These are phyloP conservation scores for Lasioglossum morio DNA, from an alignment of 2,888 invertebrate species.

Conservation along the genomic window DNA sequence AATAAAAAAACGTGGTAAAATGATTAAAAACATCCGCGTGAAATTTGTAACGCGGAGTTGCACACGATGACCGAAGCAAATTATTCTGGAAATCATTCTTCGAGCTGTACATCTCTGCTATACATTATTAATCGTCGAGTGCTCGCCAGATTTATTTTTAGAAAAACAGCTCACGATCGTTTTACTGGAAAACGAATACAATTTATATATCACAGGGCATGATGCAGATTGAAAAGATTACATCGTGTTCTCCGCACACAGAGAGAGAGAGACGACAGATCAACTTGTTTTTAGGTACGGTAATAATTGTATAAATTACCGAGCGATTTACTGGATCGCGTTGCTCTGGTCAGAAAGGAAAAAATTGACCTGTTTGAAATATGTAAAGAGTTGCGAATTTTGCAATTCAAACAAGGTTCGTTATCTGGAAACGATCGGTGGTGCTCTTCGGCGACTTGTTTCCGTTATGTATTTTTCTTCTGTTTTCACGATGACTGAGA, in stretches of 20 bases:
- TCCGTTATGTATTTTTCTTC: not conserved
- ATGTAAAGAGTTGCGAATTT: not conserved
- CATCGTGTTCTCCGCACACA: not conserved
- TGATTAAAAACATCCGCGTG: not conserved
- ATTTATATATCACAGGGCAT: not conserved
- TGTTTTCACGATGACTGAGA: not conserved
- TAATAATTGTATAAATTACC: conserved; percentile 9
- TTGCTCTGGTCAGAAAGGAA: not conserved
- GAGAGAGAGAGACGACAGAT: no score
- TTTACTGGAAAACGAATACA: not conserved
- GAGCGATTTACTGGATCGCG: not conserved
- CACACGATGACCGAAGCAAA: not conserved
- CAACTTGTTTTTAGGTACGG: not conserved
- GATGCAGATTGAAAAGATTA: not conserved
- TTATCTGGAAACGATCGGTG: not conserved
- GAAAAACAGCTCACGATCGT: not conserved
- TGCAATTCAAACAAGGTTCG: conserved; percentile 12
- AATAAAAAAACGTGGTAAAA: no score
- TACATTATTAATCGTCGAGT: not conserved
- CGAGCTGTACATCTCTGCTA: not conserved
- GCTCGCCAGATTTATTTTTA: not conserved
- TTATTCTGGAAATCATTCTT: not conserved
- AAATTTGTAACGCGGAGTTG: not conserved
- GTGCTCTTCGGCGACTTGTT: not conserved
- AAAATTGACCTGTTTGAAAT: not conserved